Percentiles rank a stretch among this genome's conserved stretches.
phyloP scores from a whole-genome alignment of 2,113 vertebrate species.

The Phylloscopus whistleri region DNA sequence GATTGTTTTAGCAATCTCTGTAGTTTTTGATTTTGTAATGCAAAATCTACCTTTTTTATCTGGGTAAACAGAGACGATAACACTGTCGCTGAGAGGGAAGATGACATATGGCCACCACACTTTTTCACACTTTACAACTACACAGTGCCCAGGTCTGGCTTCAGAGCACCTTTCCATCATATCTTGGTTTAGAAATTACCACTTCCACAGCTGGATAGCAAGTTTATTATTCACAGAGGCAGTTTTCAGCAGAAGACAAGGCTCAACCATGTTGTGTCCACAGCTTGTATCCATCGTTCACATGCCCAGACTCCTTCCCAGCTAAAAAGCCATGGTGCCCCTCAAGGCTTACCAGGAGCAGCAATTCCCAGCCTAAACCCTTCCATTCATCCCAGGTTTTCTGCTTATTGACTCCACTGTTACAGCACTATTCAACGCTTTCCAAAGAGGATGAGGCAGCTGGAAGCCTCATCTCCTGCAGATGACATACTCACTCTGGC shows the following conservation, averaged over 20 bases:
- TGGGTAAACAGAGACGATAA: constrained; percentile 31
- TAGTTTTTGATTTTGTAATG: constrained; percentile 29
- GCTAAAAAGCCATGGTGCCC: background rate
- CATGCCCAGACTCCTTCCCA: background rate
- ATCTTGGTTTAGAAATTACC: background rate
- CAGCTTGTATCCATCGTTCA: background rate
- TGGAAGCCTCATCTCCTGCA: background rate
- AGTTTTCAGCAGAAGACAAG: background rate
- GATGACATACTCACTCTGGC: constrained; percentile 50
- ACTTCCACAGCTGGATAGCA: background rate
- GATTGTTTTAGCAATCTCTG: background rate
- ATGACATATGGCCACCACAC: background rate
- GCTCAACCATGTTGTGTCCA: accelerated
- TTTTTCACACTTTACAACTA: background rate
- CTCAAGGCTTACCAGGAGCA: background rate
- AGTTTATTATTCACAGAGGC: background rate
- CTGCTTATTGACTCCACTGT: background rate
- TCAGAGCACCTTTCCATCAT: background rate
- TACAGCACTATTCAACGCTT: background rate
- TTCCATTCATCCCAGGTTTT: background rate
- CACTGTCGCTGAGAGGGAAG: background rate
- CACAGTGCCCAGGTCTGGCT: background rate
- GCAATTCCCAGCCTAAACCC: background rate
- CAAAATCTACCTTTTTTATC: constrained; percentile 41
- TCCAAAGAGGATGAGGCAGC: constrained; percentile 2